Percentiles rank a stretch among this genome's conserved stretches.
phyloP scores from a whole-genome alignment of 1,140 invertebrate species.

The Aphelinus atriplicis region DNA sequence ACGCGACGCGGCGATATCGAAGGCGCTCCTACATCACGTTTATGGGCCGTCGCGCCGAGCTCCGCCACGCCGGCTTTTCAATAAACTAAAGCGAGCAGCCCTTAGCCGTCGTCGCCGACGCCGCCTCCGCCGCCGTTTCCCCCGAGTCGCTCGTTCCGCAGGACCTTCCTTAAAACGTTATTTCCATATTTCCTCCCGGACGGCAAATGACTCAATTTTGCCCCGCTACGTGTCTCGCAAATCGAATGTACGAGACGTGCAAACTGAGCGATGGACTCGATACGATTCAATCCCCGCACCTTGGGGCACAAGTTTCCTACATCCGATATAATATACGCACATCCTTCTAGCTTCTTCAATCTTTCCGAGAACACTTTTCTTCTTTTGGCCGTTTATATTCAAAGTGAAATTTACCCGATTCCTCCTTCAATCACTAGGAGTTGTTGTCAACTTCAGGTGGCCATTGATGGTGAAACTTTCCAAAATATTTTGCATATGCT shows the following conservation, averaged over 20 bases:
- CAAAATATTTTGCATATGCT: no score
- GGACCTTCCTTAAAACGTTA: conserved; percentile 22
- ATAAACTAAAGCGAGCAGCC: conserved; percentile 18
- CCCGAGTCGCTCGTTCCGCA: conserved; percentile 33
- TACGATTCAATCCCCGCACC: not conserved
- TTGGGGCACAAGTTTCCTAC: not conserved
- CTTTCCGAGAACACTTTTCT: no score
- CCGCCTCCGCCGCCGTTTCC: not conserved
- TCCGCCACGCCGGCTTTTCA: conserved; percentile 36
- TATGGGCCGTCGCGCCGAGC: conserved; percentile 29
- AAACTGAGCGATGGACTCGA: conserved; percentile 18
- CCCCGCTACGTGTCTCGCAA: not conserved
- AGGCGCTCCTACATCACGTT: conserved; percentile 32
- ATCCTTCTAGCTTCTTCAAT: no score
- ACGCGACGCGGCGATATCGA: conserved; percentile 22
- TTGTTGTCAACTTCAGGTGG: no score
- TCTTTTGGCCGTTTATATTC: no score
- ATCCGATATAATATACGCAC: no score
- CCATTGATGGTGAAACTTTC: not conserved
- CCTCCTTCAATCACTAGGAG: no score
- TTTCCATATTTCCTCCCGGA: conserved; percentile 29
- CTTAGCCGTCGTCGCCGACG: no score
- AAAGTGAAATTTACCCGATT: no score
- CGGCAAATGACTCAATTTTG: conserved; percentile 28
- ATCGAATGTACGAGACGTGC: conserved; percentile 10